These are phyloP conservation scores for Spodoptera littoralis DNA, from an alignment of 2,888 invertebrate genomes.

Conservation along the genomic window DNA sequence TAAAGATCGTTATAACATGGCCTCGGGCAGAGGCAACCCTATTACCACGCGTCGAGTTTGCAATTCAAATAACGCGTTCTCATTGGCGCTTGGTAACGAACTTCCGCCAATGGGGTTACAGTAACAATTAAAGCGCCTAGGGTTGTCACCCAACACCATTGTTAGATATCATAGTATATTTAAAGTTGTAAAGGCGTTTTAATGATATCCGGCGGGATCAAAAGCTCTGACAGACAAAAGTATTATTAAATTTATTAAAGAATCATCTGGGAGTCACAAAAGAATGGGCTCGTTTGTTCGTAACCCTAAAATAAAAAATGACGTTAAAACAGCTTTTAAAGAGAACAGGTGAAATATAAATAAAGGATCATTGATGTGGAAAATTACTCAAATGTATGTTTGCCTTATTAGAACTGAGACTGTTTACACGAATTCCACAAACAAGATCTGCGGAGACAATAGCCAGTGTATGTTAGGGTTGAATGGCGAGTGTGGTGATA, in stretches of 20 bases:
- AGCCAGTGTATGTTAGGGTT: slow-evolving; percentile 2
- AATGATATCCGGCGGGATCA: slow-evolving; percentile 74
- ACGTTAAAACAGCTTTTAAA: slow-evolving; percentile 46
- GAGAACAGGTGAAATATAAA: slow-evolving; percentile 55
- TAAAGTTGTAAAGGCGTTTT: slow-evolving; percentile 63
- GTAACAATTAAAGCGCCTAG: slow-evolving; percentile 73
- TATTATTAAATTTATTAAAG: slow-evolving; percentile 63
- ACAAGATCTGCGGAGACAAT: slow-evolving; percentile 32
- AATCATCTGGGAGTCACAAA: slow-evolving; percentile 53
- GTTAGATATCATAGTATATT: slow-evolving; percentile 64
- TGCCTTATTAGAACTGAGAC: slow-evolving; percentile 4
- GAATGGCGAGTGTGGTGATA: background rate
- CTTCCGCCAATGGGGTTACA: slow-evolving; percentile 74
- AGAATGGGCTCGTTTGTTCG: slow-evolving; percentile 71
- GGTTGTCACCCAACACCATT: slow-evolving; percentile 67
- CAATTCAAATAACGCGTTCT: slow-evolving; percentile 72
- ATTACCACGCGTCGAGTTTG: slow-evolving; percentile 62
- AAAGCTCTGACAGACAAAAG: slow-evolving; percentile 59
- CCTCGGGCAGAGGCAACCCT: slow-evolving; percentile 72
- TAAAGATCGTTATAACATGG: slow-evolving; percentile 78
- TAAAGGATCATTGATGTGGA: slow-evolving; percentile 65
- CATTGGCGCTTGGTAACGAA: slow-evolving; percentile 76
- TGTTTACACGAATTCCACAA: slow-evolving; percentile 35
- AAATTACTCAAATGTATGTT: slow-evolving; percentile 68
- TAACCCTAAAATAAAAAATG: slow-evolving; percentile 70